Evolutionary conservation across 1,140 invertebrate species (phyloP).

Genomic region (Dufourea novaeangliae): DNA sequence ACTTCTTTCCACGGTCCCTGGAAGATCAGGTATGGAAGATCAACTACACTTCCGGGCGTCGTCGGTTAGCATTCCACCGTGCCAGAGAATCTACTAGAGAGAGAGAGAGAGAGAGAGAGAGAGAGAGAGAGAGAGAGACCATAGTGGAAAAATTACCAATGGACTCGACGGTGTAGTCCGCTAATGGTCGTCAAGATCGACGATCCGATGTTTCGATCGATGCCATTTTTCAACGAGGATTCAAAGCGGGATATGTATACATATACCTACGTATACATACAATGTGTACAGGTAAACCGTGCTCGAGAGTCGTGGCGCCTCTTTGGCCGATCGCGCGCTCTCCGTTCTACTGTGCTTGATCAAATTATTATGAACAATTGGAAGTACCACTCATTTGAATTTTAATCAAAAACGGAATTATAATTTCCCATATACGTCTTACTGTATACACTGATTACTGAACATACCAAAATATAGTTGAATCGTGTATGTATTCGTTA

Average conservation of each 20-base stretch:
- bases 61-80: constrained; percentile 57
- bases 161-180: constrained; percentile 53
- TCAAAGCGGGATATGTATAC: too few relatives aligned
- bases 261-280: too few relatives aligned
- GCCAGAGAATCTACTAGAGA: too few relatives aligned
- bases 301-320: constrained; percentile 54
- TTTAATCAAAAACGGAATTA: too few relatives aligned
- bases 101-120: too few relatives aligned
- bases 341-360: too few relatives aligned
- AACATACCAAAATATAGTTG: too few relatives aligned
- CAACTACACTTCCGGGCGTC: constrained; percentile 57
- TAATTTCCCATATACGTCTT: too few relatives aligned
- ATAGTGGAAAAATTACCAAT: constrained; percentile 51
- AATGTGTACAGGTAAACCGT: constrained; percentile 49
- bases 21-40: constrained; percentile 58
- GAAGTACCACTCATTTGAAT: too few relatives aligned
- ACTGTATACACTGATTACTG: too few relatives aligned
- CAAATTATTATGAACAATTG: too few relatives aligned
- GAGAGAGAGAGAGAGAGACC: constrained; percentile 23
- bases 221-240: constrained; percentile 42
- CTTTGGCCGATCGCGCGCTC: constrained; percentile 18
- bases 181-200: constrained; percentile 67
- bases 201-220: constrained; percentile 55
- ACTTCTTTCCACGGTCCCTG: constrained; percentile 52
- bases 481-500: too few relatives aligned